Percentiles rank a stretch among this genome's conserved stretches.
Evolutionary conservation across 1,140 invertebrate genomes (phyloP).

Genomic region (Vollenhovia emeryi): DNA sequence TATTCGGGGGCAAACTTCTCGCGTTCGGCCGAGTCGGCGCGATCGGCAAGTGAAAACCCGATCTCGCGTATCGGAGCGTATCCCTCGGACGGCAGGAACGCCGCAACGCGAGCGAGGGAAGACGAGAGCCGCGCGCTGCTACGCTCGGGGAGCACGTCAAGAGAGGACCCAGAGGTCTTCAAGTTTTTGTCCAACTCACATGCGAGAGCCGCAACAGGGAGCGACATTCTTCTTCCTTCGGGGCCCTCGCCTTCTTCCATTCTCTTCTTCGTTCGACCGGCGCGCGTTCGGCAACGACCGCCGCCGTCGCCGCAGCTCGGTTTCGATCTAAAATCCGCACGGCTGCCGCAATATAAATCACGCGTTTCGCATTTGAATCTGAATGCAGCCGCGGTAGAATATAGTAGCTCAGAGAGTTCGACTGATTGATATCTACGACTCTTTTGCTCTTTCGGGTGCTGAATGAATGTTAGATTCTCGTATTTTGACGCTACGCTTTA

Average conservation of each 20-base stretch:
- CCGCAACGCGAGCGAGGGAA: slow-evolving; percentile 25
- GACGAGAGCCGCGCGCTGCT: slow-evolving; percentile 28
- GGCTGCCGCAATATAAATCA: slow-evolving; percentile 6
- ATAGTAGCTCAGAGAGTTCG: background rate
- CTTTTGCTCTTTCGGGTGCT: background rate
- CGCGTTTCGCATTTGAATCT: background rate
- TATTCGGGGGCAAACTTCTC: too few relatives aligned
- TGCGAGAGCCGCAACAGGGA: slow-evolving; percentile 45
- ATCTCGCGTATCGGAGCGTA: slow-evolving; percentile 26
- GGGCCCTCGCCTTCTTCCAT: slow-evolving; percentile 34
- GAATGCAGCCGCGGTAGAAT: background rate
- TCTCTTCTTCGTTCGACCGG: slow-evolving; percentile 27
- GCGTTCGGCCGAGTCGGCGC: background rate
- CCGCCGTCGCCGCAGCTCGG: background rate
- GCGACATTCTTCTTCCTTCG: slow-evolving; percentile 55
- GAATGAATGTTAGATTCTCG: background rate
- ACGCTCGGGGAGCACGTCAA: slow-evolving; percentile 30
- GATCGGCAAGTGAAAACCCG: slow-evolving; percentile 2
- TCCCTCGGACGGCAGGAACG: background rate
- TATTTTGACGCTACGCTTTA: background rate
- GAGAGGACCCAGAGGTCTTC: slow-evolving; percentile 54
- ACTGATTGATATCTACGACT: background rate
- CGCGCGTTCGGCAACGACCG: slow-evolving; percentile 4
- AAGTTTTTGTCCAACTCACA: slow-evolving; percentile 53
- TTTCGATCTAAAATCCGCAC: slow-evolving; percentile 18